Base-by-base conservation (phyloP, 2,888 invertebrate species). In the Polyommatus iphigenia region DNA sequence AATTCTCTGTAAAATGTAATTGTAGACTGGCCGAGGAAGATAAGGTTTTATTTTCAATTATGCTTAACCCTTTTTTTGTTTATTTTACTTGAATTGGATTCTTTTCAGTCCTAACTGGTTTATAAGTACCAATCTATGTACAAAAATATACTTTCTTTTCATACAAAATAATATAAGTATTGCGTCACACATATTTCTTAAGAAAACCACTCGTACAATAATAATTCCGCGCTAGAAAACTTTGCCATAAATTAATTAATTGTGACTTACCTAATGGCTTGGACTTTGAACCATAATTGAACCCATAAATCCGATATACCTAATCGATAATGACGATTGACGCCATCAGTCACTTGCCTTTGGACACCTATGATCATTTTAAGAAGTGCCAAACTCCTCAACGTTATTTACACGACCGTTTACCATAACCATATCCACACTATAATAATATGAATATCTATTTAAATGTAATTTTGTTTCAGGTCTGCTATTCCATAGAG, bases 401-500 rank as follows among this genome's bases (percentile, higher is more conserved):
- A 36, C 36, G 36, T 36, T 36, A 36, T 36, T 36, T 36, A 7
- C 36, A 36, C 8, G 8, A 36, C 36, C 36, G 36, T 36, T 36
- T 36, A 6, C 6, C 36, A 36, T 6, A 6, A 36, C 6, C 5
- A 36, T 36, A 36, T 36, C 36, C 36, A 36, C 4, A 36, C 36
- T 36, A 36, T 36, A 36, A 10, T 57, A 6, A n/a, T n/a, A 20
- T 24, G 24, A 24, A 24, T 24, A 24, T 24, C 29, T 67, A 67
- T 67, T 67, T 6, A 46, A 20, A 46, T 24, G 18, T 46, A 20
- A 5, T 15, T 75, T 91, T 91, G 87, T 96, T 95, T 5, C 95
- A 98, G 98, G 98, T 85, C 95, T 97, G 71, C 95, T 98, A 77
- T 98, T 98, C 90, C 98, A 98, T 89, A 96, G 98, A 82, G 98